Evolutionary conservation across 2,113 vertebrate genomes (phyloP).

Genomic region (Syngnathus floridae): DNA sequence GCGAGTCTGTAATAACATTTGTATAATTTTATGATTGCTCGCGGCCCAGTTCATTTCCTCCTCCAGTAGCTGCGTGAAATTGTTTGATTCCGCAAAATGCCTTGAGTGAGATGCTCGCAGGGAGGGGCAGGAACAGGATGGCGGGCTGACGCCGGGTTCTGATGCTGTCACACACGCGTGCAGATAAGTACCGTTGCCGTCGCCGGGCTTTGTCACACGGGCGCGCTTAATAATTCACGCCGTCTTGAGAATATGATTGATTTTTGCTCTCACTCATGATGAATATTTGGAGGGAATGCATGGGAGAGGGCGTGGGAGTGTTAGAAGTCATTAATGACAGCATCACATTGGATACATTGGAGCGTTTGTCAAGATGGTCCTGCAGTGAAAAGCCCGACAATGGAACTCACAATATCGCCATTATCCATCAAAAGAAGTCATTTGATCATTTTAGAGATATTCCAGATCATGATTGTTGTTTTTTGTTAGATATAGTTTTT

Average conservation of each 20-base stretch:
- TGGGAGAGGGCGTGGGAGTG: constrained; percentile 20
- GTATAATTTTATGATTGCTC: constrained; percentile 99
- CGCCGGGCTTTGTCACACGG: constrained; percentile 59
- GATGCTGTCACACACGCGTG: constrained; percentile 56
- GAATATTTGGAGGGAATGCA: constrained; percentile 57
- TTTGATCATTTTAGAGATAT: too few relatives aligned
- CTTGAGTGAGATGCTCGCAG: constrained; percentile 88
- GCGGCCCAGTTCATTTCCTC: constrained; percentile 99
- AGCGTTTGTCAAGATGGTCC: constrained; percentile 40
- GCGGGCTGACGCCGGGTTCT: constrained; percentile 75
- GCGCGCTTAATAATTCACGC: constrained; percentile 69
- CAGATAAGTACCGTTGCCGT: constrained; percentile 69
- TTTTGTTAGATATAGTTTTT: too few relatives aligned
- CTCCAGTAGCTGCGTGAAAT: constrained; percentile 98
- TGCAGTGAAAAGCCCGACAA: constrained; percentile 10
- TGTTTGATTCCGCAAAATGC: constrained; percentile 97
- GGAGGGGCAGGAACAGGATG: constrained; percentile 78
- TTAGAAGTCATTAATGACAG: constrained; percentile 57
- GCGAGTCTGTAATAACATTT: constrained; percentile 99
- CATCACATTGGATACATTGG: constrained; percentile 47
- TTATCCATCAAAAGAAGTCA: too few relatives aligned
- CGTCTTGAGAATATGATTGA: constrained; percentile 65
- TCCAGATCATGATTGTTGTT: too few relatives aligned
- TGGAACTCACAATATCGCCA: neutral
- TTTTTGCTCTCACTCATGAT: constrained; percentile 64